Percentiles rank a stretch among this genome's conserved stretches.
Conservation (phyloP, 2,888 invertebrate genomes). For the Caenorhabditis sinica region DNA sequence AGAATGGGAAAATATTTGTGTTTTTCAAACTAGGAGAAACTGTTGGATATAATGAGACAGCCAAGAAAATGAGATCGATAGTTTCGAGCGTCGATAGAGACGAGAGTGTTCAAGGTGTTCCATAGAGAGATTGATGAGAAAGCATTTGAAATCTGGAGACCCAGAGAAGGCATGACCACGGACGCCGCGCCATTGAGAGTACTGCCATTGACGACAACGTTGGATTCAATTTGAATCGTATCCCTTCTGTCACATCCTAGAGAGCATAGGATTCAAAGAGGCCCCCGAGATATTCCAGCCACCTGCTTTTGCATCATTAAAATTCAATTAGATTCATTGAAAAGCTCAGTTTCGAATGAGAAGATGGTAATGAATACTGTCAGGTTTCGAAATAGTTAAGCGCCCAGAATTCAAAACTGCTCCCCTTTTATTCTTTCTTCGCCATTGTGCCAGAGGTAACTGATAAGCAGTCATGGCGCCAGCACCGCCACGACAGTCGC, state of each 20-base stretch:
- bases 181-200: conserved; percentile 47
- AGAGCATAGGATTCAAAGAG: too few species aligned
- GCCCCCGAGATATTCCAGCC: too few species aligned
- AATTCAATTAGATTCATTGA: conserved; percentile 35
- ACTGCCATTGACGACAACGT: conserved; percentile 35
- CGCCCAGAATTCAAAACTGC: too few species aligned
- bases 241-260: conserved; percentile 18
- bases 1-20: conserved; percentile 36
- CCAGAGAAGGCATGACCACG: conserved; percentile 24
- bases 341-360: neutral
- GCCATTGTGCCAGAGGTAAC: conserved; percentile 28
- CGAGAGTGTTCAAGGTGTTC: conserved; percentile 44
- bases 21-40: conserved; percentile 7
- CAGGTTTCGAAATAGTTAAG: conserved; percentile 7
- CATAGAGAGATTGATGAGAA: conserved; percentile 31
- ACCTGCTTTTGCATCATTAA: conserved; percentile 31
- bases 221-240: neutral
- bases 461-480: conserved; percentile 45
- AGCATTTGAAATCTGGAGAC: conserved; percentile 30
- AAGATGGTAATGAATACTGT: neutral
- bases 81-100: conserved; percentile 11
- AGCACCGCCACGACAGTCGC: conserved; percentile 36
- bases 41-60: neutral
- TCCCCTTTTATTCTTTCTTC: conserved; percentile 23
- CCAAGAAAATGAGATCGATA: conserved; percentile 32